Evolutionary conservation across 1,140 invertebrate species (phyloP).

Genomic region (Elymnias hypermnestra): DNA sequence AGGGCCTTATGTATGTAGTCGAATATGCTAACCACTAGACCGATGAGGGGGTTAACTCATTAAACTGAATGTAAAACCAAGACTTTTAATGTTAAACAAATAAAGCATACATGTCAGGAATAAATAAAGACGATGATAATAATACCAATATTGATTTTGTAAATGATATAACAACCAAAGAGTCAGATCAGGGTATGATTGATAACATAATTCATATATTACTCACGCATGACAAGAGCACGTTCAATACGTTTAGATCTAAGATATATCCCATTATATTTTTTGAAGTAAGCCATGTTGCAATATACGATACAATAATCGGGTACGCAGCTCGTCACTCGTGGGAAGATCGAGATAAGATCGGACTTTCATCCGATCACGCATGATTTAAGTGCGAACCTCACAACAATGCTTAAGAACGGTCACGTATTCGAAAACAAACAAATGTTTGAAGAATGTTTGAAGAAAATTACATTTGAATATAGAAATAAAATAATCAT

Average conservation of each 20-base stretch:
- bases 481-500: neutral
- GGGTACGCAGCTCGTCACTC: slow-evolving; percentile 39
- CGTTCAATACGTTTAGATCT: slow-evolving; percentile 15
- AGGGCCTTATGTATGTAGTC: too few relatives aligned
- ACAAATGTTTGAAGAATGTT: slow-evolving; percentile 23
- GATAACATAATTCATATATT: slow-evolving; percentile 17
- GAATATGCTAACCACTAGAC: too few relatives aligned
- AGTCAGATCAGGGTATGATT: slow-evolving; percentile 20
- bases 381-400: slow-evolving; percentile 62
- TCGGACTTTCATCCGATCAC: slow-evolving; percentile 60
- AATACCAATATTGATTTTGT: neutral
- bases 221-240: slow-evolving; percentile 10
- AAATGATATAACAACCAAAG: neutral
- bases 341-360: slow-evolving; percentile 59
- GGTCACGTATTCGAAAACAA: slow-evolving; percentile 41
- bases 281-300: slow-evolving; percentile 26
- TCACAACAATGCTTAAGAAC: slow-evolving; percentile 42
- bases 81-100: too few relatives aligned
- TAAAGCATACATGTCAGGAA: too few relatives aligned
- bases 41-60: too few relatives aligned
- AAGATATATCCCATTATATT: slow-evolving; percentile 37
- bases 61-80: too few relatives aligned
- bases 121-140: too few relatives aligned
- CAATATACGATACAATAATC: slow-evolving; percentile 33
- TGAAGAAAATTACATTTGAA: too few relatives aligned